Evolutionary conservation across 2,888 invertebrate species (phyloP).

Genomic region (Andricus quercusramuli): DNA sequence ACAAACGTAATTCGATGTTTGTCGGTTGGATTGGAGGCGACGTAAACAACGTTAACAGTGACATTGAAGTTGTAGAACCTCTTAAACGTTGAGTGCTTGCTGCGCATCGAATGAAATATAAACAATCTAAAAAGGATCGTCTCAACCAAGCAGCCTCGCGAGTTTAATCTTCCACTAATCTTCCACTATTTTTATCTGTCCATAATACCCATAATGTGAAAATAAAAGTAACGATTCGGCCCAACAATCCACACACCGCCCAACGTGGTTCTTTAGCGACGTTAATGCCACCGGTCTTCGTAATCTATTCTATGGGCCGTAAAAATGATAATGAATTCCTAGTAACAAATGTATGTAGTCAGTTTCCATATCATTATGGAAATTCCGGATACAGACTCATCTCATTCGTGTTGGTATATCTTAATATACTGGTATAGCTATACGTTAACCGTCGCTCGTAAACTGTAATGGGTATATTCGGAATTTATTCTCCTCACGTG

Average conservation of each 20-base stretch:
- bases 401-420: conserved; percentile 54
- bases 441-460: conserved; percentile 57
- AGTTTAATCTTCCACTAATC: background rate
- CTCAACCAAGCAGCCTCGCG: background rate
- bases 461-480: conserved; percentile 58
- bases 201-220: background rate
- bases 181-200: background rate
- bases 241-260: background rate
- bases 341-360: conserved; percentile 57
- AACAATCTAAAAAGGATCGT: background rate
- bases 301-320: conserved; percentile 64
- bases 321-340: conserved; percentile 69
- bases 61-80: background rate
- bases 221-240: conserved; percentile 10
- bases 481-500: conserved; percentile 61
- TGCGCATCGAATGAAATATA: background rate
- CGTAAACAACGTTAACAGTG: background rate
- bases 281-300: conserved; percentile 59
- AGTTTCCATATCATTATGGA: conserved; percentile 66
- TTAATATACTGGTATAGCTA: conserved; percentile 54
- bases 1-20: background rate
- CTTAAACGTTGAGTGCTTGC: background rate
- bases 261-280: conserved; percentile 56
- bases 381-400: conserved; percentile 56
- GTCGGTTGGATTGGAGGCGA: background rate